Percentiles rank a stretch among this genome's conserved stretches.
Evolutionary conservation across 2,113 vertebrate species (phyloP).

Genomic region (Falcunculus frontatus): DNA sequence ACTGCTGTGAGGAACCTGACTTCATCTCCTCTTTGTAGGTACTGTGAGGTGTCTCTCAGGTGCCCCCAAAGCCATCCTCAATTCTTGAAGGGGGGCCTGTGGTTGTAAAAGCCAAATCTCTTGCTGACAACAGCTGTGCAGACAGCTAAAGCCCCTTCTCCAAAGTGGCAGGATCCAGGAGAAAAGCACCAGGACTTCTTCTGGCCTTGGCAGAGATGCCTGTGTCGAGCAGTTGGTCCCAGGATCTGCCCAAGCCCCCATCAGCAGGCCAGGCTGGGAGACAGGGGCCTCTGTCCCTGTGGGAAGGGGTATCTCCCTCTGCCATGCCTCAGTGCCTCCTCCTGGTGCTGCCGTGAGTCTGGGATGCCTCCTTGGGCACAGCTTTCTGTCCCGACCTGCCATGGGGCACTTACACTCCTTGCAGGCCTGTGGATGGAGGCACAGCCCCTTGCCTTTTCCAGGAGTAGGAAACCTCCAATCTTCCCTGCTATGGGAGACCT

Average conservation of each 20-base stretch:
- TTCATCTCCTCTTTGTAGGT: background rate
- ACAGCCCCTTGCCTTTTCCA: background rate
- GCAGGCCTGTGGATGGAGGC: background rate
- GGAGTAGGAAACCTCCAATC: background rate
- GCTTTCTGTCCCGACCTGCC: background rate
- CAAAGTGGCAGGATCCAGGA: background rate
- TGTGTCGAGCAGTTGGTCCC: too few species aligned
- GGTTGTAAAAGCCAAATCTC: background rate
- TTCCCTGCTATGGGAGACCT: too few species aligned
- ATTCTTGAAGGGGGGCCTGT: background rate
- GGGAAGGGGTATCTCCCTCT: rapidly evolving
- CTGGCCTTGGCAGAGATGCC: background rate
- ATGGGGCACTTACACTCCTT: rapidly evolving
- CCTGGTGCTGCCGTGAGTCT: background rate
- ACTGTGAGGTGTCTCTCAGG: background rate
- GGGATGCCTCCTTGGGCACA: background rate
- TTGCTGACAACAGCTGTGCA: background rate
- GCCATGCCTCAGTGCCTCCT: background rate
- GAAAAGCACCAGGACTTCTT: background rate
- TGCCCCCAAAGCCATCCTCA: background rate
- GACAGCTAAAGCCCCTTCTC: background rate
- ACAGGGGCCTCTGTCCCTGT: background rate
- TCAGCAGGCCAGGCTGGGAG: background rate
- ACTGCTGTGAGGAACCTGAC: background rate
- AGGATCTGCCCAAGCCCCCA: background rate